Evolutionary conservation across 2,113 vertebrate genomes (phyloP), one percentile per base, ranked within the genome.

Genomic region (Halichoerus grypus): DNA sequence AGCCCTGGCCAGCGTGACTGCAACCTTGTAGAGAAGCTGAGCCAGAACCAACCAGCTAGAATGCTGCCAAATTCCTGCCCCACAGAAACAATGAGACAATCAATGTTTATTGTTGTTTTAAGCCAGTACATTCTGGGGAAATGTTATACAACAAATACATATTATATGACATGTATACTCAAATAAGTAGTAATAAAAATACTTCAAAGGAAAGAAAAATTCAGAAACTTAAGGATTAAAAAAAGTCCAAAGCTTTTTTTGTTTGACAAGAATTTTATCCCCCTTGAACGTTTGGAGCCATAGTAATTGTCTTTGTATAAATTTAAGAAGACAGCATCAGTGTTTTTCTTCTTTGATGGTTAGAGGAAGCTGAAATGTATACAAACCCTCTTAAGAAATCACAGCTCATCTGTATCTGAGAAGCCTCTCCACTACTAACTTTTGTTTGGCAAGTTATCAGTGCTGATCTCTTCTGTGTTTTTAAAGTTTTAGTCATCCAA

Each of bases 241-340:
- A 96, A 89, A 83, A 87, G 9, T 76, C 26, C 57, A 96, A 14
- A 85, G 36, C 2, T 3, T 2, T 1, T 22, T 94, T 95, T 92
- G 5, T 94, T 86, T 57, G 88, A 71, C 69, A 81, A 79, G 82
- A 10, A 49, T 36, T 96, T 84, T 0, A 77, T 94, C 57, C 97
- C n/a, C 88, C 87, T 39, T 96, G 61, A 95, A 82, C 80, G n/a
- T 93, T 92, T 96, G 22, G n/a, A 98, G 31, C 42, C n/a, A 4
- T 19, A 76, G 3, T 88, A 93, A 88, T 85, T 61, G 21, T 24
- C n/a, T 57, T 90, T 72, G 24, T 33, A 0, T 90, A 88, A 59
- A 36, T 88, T 84, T 42, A 79, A 4, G 3, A 93, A 97, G 88
- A 36, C 49, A 36, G 12, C 4, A 81, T 76, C 3, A 42, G 16